phyloP scores from a whole-genome alignment of 2,113 vertebrate species.

The Cyprinus carpio region DNA sequence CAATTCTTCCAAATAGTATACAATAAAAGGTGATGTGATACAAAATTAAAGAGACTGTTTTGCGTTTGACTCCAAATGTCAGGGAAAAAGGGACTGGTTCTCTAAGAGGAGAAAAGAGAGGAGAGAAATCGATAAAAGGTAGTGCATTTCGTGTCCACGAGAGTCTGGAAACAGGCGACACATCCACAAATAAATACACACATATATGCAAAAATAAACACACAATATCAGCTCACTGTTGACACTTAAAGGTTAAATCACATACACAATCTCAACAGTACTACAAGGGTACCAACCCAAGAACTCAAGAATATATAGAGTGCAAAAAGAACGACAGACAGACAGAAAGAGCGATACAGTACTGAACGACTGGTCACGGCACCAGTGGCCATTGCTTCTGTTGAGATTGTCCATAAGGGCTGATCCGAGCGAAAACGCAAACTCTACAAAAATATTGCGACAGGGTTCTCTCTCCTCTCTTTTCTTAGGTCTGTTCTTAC shows the following conservation, averaged over 20 bases:
- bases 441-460: background rate
- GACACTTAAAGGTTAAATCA: slow-evolving; percentile 60
- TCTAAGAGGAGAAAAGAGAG: slow-evolving; percentile 19
- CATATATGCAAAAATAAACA: slow-evolving; percentile 56
- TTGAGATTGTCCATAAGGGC: slow-evolving; percentile 91
- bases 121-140: slow-evolving; percentile 73
- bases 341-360: slow-evolving; percentile 77
- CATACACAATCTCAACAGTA: slow-evolving; percentile 58
- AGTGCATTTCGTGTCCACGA: slow-evolving; percentile 92
- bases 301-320: slow-evolving; percentile 60
- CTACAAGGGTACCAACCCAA: slow-evolving; percentile 55
- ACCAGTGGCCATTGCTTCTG: slow-evolving; percentile 80
- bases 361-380: slow-evolving; percentile 81
- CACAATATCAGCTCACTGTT: slow-evolving; percentile 54
- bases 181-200: slow-evolving; percentile 60
- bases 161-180: slow-evolving; percentile 58
- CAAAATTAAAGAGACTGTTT: slow-evolving; percentile 68
- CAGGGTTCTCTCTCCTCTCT: slow-evolving; percentile 23
- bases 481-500: background rate
- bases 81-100: background rate
- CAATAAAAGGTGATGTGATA: slow-evolving; percentile 19
- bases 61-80: slow-evolving; percentile 15
- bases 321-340: slow-evolving; percentile 35
- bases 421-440: slow-evolving; percentile 39
- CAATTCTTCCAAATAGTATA: slow-evolving; percentile 45